Conservation (phyloP, 2,888 invertebrate species). For the Clitarchus hookeri region DNA sequence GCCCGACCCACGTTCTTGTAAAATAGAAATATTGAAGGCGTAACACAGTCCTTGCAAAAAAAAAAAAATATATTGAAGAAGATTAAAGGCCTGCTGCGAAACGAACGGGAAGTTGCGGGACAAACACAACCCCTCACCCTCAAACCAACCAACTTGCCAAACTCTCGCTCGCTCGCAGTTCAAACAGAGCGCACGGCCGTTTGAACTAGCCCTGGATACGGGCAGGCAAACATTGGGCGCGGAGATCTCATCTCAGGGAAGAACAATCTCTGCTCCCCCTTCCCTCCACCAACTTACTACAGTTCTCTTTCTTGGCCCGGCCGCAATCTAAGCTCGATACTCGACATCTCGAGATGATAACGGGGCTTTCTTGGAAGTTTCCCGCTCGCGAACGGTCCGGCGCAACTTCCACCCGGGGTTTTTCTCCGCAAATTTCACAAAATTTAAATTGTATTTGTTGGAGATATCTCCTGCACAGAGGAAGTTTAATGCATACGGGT, state of each 20-base stretch:
- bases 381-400: background rate
- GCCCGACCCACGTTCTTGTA: too few relatives aligned
- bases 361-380: background rate
- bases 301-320: background rate
- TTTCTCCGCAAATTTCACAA: too few relatives aligned
- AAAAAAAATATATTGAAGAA: too few relatives aligned
- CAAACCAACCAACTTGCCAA: too few relatives aligned
- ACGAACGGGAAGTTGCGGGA: background rate
- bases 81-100: background rate
- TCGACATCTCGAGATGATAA: background rate
- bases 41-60: too few relatives aligned
- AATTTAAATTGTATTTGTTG: too few relatives aligned
- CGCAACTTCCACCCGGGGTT: background rate
- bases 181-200: background rate
- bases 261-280: background rate
- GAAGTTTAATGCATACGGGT: too few relatives aligned
- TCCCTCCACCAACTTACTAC: background rate
- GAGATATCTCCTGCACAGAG: too few relatives aligned
- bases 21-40: too few relatives aligned
- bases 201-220: background rate
- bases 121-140: background rate
- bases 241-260: background rate
- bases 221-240: background rate
- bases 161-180: background rate
- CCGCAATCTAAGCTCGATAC: background rate